Conservation (phyloP, 2,888 invertebrate genomes). For the Spialia ferax region DNA sequence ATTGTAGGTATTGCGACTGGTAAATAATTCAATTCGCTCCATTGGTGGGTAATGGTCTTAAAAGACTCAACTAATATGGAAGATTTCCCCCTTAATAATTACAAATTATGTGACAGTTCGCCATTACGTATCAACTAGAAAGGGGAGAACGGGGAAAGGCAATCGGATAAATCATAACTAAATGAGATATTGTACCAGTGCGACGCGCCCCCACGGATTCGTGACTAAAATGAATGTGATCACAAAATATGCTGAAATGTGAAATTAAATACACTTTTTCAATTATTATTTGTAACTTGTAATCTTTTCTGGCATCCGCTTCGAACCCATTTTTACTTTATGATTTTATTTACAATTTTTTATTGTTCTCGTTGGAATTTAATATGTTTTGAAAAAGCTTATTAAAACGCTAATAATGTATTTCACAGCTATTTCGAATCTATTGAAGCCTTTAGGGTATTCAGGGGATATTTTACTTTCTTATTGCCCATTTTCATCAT, state of each 20-base stretch:
- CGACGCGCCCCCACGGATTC: constrained; percentile 54
- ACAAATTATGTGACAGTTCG: constrained; percentile 58
- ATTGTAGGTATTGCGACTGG: background rate
- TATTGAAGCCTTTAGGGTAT: too few species aligned
- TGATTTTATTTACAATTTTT: too few species aligned
- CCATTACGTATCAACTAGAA: constrained; percentile 57
- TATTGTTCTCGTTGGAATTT: too few species aligned
- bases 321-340: too few species aligned
- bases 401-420: too few species aligned
- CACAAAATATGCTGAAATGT: constrained; percentile 68
- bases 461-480: too few species aligned
- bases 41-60: constrained; percentile 2
- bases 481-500: too few species aligned
- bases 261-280: constrained; percentile 58
- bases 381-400: too few species aligned
- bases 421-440: too few species aligned
- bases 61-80: constrained; percentile 30
- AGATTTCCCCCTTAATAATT: constrained; percentile 33
- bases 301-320: too few species aligned
- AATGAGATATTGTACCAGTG: constrained; percentile 72
- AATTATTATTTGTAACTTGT: too few species aligned
- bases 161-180: constrained; percentile 77
- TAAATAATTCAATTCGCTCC: background rate
- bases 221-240: constrained; percentile 68
- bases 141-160: constrained; percentile 65